phyloP scores from a whole-genome alignment of 2,113 vertebrate species.

The Hepsetus odoe region DNA sequence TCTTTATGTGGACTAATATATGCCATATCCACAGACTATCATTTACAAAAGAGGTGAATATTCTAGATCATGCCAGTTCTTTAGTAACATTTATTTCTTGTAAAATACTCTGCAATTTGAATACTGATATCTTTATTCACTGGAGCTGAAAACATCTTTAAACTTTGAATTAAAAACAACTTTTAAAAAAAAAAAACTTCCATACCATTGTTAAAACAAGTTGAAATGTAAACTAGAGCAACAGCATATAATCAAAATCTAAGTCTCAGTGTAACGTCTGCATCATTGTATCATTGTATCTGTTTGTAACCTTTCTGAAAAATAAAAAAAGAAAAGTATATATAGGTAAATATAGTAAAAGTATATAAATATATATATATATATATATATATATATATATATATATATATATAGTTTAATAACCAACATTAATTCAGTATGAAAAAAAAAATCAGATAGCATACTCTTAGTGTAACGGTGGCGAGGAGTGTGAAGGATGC shows the following conservation, averaged over 20 bases:
- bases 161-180: neutral
- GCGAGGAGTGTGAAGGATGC: no score
- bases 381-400: no score
- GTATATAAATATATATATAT: no score
- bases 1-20: no score
- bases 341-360: neutral
- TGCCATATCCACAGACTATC: neutral
- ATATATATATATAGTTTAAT: no score
- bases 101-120: neutral
- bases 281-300: neutral
- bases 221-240: neutral
- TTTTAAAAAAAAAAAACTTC: no score
- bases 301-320: neutral
- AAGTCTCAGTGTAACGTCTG: neutral
- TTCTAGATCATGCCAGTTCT: no score
- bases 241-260: no score
- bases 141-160: neutral
- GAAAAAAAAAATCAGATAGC: neutral
- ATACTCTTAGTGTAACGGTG: no score
- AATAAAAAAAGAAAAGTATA: neutral
- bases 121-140: neutral
- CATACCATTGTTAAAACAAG: neutral
- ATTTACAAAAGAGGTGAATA: neutral
- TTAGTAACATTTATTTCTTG: conserved; percentile 34
- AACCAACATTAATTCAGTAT: neutral